Evolutionary conservation across 2,888 invertebrate genomes (phyloP).

Genomic region (Cantharis nigra): DNA sequence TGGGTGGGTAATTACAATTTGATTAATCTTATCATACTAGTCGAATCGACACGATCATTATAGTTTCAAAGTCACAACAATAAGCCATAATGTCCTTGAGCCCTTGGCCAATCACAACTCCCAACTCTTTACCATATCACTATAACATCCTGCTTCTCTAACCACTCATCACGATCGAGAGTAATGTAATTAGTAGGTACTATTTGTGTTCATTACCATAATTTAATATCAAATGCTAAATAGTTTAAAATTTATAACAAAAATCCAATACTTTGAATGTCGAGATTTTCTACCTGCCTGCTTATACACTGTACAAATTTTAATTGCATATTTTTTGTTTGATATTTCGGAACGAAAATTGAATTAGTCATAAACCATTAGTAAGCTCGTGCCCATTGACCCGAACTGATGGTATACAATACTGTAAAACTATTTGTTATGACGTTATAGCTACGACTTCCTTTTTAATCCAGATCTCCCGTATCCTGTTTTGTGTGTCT

Average conservation of each 20-base stretch:
- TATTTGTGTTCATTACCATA: conserved; percentile 11
- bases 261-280: not conserved
- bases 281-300: not conserved
- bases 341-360: not conserved
- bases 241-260: not conserved
- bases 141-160: conserved; percentile 14
- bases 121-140: conserved; percentile 19
- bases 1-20: conserved; percentile 11
- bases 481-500: conserved; percentile 45
- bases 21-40: conserved; percentile 11
- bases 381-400: conserved; percentile 30
- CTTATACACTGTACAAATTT: not conserved
- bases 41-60: conserved; percentile 17
- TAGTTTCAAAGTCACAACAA: conserved; percentile 14
- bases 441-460: conserved; percentile 44
- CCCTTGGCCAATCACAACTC: conserved; percentile 15
- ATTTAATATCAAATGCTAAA: not conserved
- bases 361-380: conserved; percentile 3
- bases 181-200: conserved; percentile 10
- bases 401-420: conserved; percentile 33
- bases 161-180: conserved; percentile 14
- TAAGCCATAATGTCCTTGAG: conserved; percentile 23
- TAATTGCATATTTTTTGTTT: not conserved
- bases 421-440: conserved; percentile 19
- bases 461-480: conserved; percentile 53